phyloP scores from a whole-genome alignment of 2,888 invertebrate species.

The Dascillus cervinus region DNA sequence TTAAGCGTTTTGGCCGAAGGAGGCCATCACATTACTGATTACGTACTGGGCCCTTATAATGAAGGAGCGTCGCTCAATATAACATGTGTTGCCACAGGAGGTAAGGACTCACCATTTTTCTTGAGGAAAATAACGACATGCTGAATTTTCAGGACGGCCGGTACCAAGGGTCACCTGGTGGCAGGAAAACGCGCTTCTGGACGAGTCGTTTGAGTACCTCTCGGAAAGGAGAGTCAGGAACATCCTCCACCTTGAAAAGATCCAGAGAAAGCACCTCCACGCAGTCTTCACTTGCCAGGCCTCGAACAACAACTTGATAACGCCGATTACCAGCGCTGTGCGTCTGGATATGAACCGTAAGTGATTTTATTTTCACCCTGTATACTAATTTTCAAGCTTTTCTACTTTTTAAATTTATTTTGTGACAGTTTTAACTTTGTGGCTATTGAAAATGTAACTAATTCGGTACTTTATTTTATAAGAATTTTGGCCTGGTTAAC shows the following conservation, averaged over 20 bases:
- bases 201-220: conserved; percentile 58
- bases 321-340: conserved; percentile 57
- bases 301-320: conserved; percentile 59
- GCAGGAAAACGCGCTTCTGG: conserved; percentile 61
- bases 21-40: conserved; percentile 65
- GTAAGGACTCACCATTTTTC: conserved; percentile 43
- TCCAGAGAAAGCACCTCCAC: conserved; percentile 58
- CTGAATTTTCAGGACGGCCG: conserved; percentile 53
- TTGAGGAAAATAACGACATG: not conserved
- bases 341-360: conserved; percentile 65
- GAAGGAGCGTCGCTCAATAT: conserved; percentile 75
- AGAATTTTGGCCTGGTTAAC: too few relatives aligned
- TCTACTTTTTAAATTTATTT: too few relatives aligned
- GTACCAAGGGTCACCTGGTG: conserved; percentile 69
- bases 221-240: conserved; percentile 60
- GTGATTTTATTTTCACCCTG: too few relatives aligned
- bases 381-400: too few relatives aligned
- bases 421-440: too few relatives aligned
- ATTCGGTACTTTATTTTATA: too few relatives aligned
- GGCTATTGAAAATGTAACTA: too few relatives aligned
- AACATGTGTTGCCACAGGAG: conserved; percentile 78
- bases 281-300: conserved; percentile 65
- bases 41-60: conserved; percentile 76
- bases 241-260: conserved; percentile 57
- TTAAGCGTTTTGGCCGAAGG: conserved; percentile 73